Evolutionary conservation across 2,888 invertebrate genomes (phyloP).

Genomic region (Sepiola atlantica): DNA sequence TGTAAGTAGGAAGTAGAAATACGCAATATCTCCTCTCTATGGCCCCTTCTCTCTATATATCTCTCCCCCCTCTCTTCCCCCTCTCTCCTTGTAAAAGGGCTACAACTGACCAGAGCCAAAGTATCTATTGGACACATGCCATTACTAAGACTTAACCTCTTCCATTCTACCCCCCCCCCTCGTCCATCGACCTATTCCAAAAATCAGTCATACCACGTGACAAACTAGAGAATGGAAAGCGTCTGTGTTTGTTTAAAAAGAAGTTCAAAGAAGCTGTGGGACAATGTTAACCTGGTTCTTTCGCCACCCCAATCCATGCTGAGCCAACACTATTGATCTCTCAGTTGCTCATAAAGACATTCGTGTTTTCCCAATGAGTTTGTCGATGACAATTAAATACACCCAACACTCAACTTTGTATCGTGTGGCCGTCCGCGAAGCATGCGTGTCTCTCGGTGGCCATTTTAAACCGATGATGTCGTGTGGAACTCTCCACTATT

Average conservation of each 20-base stretch:
- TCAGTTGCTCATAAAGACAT: slow-evolving; percentile 18
- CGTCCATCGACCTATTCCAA: neutral
- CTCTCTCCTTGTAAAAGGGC: neutral
- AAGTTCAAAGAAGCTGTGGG: slow-evolving; percentile 19
- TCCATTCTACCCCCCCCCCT: neutral
- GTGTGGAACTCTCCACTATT: neutral
- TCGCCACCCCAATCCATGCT: neutral
- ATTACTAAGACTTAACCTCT: neutral
- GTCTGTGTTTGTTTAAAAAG: neutral
- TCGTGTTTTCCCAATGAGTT: slow-evolving; percentile 9
- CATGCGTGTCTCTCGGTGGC: neutral
- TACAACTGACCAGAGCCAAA: neutral
- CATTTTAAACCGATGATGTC: slow-evolving; percentile 8
- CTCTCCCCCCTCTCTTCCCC: neutral
- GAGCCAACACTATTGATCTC: neutral
- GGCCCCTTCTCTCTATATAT: neutral
- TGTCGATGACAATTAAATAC: slow-evolving; percentile 13
- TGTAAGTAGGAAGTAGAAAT: neutral
- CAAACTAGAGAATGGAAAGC: neutral
- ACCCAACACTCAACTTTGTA: neutral
- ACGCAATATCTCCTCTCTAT: neutral
- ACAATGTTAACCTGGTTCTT: neutral
- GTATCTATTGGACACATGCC: neutral
- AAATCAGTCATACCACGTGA: neutral
- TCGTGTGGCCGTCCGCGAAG: neutral